Base-by-base conservation (phyloP, 92 coral and sea anemone genomes). In the Metridium senile region DNA sequence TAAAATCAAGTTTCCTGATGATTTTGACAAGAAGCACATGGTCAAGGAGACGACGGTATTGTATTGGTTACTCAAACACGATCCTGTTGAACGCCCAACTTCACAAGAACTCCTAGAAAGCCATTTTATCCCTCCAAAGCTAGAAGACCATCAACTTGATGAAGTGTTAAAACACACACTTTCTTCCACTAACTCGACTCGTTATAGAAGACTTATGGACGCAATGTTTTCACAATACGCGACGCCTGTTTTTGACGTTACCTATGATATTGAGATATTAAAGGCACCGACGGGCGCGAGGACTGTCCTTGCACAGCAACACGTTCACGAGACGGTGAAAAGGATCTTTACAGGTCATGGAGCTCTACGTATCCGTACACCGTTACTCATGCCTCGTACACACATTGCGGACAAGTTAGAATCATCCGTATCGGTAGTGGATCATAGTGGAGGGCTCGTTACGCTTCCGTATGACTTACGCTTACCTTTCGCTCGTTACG, bases 131-230 rank as follows among this genome's bases (percentile, higher is more conserved):
- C 99, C 99, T 2, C 98, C 99, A 1, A 96, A 96, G 80, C 89
- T 96, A 43, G 98, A 93, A 57, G 99, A 93, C 72, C 90, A 93
- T 53, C 98, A 89, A 68, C 80, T 96, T 9, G 99, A 96, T 28
- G 99, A 96, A 53, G 94, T 93, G 22, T 87, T 96, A 2, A 88
- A 90, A 66, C 99, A 96, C 84, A 96, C 99, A n/a, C 87, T 96
- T 0, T 87, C 97, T 9, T 84, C 92, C 0, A 76, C 97, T 0
- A 96, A 92, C 85, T 87, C 99, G 49, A 89, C 97, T 27, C 98
- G 99, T 66, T 96, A 96, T 62, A 79, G 89, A 30, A 89, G 93
- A 22, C 84, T 96, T 23, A 88, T 96, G 81, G 86, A 87, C 11
- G 88, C 88, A 35, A 71, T 96, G 84, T 93, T 96, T 79, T 89